Conservation (phyloP, 1,140 invertebrate species). For the Drosophila sp. region DNA sequence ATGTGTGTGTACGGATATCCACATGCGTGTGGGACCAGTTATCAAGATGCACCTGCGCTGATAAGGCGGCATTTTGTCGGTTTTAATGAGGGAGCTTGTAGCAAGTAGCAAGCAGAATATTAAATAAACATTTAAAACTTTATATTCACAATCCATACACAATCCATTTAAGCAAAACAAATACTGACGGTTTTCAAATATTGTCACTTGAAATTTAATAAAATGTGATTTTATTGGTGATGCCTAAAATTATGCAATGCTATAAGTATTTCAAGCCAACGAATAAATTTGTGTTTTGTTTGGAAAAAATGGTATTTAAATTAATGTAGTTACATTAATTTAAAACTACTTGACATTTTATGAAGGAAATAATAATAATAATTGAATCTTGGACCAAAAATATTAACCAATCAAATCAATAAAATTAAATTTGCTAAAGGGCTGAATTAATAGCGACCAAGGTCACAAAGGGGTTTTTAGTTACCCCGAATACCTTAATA, state of each 20-base stretch:
- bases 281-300: no score
- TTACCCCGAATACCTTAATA: no score
- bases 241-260: constrained; percentile 8
- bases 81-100: constrained; percentile 64
- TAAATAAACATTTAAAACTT: constrained; percentile 31
- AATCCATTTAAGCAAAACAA: not conserved
- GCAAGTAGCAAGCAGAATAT: constrained; percentile 29
- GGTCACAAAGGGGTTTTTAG: no score
- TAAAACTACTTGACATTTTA: no score
- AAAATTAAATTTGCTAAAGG: no score
- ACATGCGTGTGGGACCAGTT: constrained; percentile 30
- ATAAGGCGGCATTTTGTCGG: constrained; percentile 44
- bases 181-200: not conserved
- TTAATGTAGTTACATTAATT: not conserved
- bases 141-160: not conserved
- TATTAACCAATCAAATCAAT: no score
- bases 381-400: no score
- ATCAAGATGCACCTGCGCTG: constrained; percentile 75
- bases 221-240: not conserved
- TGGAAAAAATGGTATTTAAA: not conserved
- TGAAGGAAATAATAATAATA: no score
- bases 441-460: no score
- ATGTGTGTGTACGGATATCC: not conserved
- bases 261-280: not conserved
- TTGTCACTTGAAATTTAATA: not conserved